Conservation (phyloP, 2,797 vertebrate species). For the Sebastes umbrosus region DNA sequence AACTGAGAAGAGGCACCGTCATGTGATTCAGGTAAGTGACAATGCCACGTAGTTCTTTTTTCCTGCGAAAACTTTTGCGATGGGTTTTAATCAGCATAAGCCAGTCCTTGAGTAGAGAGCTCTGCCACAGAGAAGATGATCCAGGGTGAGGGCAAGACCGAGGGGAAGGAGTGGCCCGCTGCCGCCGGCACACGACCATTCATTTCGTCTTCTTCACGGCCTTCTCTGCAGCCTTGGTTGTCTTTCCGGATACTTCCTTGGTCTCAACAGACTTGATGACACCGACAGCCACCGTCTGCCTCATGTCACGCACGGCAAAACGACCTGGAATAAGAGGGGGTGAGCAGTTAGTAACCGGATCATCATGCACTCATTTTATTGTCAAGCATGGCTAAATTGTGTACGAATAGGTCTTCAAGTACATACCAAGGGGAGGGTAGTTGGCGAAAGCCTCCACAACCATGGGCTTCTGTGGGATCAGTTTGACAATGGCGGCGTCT, state of each 20-base stretch:
- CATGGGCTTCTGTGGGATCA: slow-evolving; percentile 82
- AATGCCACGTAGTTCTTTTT: slow-evolving; percentile 79
- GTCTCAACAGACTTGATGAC: slow-evolving; percentile 81
- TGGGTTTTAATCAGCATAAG: slow-evolving; percentile 88
- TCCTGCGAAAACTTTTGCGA: slow-evolving; percentile 88
- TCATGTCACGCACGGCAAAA: slow-evolving; percentile 86
- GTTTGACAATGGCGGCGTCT: slow-evolving; percentile 80
- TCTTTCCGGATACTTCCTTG: slow-evolving; percentile 74
- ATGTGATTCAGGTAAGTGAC: slow-evolving; percentile 68
- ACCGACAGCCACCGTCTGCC: slow-evolving; percentile 86
- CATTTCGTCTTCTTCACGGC: slow-evolving; percentile 79
- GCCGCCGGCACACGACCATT: slow-evolving; percentile 68
- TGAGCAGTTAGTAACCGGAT: background rate
- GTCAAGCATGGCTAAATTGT: too few relatives aligned
- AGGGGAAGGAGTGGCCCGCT: slow-evolving; percentile 50
- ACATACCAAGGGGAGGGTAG: slow-evolving; percentile 81
- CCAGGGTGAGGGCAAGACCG: slow-evolving; percentile 50
- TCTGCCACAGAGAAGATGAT: slow-evolving; percentile 75
- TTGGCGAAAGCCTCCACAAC: slow-evolving; percentile 81
- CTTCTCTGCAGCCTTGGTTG: slow-evolving; percentile 84
- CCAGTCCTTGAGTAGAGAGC: slow-evolving; percentile 85
- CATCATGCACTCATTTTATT: background rate
- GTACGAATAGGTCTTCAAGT: fast-evolving
- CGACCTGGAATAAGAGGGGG: slow-evolving; percentile 64
- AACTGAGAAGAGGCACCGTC: slow-evolving; percentile 80